phyloP scores from a whole-genome alignment of 2,888 invertebrate species.

The Nymphalis urticae region DNA sequence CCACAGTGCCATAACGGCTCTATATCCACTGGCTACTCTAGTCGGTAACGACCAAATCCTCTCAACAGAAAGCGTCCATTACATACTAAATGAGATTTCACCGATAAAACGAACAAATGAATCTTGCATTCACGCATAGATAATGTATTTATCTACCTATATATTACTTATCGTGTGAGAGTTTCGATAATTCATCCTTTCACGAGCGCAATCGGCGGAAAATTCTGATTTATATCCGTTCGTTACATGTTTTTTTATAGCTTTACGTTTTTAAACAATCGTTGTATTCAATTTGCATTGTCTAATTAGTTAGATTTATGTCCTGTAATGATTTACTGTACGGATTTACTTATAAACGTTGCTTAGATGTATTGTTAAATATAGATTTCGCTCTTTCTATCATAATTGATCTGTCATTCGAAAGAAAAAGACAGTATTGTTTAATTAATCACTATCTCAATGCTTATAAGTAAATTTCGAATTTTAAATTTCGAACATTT shows the following conservation, averaged over 20 bases:
- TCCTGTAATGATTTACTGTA: too few species aligned
- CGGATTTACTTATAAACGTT: too few species aligned
- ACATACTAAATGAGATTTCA: not conserved
- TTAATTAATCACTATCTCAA: too few species aligned
- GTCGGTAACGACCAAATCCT: not conserved
- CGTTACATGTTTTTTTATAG: not conserved
- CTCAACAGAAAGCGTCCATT: not conserved
- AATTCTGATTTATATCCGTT: slow-evolving; percentile 20
- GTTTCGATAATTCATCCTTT: slow-evolving; percentile 14
- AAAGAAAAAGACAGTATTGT: too few species aligned
- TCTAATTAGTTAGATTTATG: slow-evolving; percentile 3
- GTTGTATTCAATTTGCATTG: slow-evolving; percentile 5
- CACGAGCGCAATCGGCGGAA: slow-evolving; percentile 27
- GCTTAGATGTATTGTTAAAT: too few species aligned
- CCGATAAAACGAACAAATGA: slow-evolving; percentile 5
- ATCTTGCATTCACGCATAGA: slow-evolving; percentile 17
- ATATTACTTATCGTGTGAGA: slow-evolving; percentile 11
- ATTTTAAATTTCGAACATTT: too few species aligned
- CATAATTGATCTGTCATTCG: too few species aligned
- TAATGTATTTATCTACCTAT: slow-evolving; percentile 13
- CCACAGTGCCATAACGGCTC: too few species aligned
- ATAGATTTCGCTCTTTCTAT: too few species aligned
- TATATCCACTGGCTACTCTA: too few species aligned
- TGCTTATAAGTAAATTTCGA: too few species aligned
- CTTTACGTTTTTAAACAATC: slow-evolving; percentile 4